Percentiles rank a stretch among this genome's conserved stretches.
These are phyloP conservation scores for Perizoma flavofasciatum DNA, from an alignment of 2,888 invertebrate species.

Conservation along the genomic window DNA sequence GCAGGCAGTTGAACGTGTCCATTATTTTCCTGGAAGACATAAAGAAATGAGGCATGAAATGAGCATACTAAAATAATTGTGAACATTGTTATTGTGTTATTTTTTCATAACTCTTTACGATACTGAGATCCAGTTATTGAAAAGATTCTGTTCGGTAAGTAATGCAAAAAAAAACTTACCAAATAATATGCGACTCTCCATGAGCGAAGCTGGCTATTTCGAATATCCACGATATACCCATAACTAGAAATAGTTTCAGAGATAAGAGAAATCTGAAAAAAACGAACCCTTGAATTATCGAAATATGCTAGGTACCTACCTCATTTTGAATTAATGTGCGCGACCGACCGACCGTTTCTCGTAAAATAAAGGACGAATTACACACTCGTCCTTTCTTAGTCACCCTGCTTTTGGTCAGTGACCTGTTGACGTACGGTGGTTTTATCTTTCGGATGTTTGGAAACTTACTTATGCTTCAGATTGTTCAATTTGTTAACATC, in stretches of 20 bases:
- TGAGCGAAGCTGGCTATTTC: constrained; percentile 84
- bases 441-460: not conserved
- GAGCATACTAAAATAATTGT: too few species aligned
- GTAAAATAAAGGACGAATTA: too few species aligned
- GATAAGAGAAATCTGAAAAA: constrained; percentile 84
- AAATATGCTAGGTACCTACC: constrained; percentile 4
- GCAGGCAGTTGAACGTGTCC: constrained; percentile 86
- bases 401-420: too few species aligned
- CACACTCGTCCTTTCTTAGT: too few species aligned
- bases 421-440: too few species aligned
- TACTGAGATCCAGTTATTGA: too few species aligned
- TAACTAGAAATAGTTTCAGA: constrained; percentile 86
- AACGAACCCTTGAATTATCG: not conserved
- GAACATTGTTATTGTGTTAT: not conserved
- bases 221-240: constrained; percentile 89
- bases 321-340: not conserved
- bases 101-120: too few species aligned
- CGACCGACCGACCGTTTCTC: too few species aligned
- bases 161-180: constrained; percentile 51
- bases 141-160: too few species aligned
- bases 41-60: not conserved
- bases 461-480: constrained; percentile 82
- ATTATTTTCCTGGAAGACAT: constrained; percentile 80
- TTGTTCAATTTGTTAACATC: constrained; percentile 79
- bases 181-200: constrained; percentile 67